Percentiles rank a stretch among this genome's conserved stretches.
phyloP scores from a whole-genome alignment of 2,888 invertebrate species.

The Agrilus biguttatus region DNA sequence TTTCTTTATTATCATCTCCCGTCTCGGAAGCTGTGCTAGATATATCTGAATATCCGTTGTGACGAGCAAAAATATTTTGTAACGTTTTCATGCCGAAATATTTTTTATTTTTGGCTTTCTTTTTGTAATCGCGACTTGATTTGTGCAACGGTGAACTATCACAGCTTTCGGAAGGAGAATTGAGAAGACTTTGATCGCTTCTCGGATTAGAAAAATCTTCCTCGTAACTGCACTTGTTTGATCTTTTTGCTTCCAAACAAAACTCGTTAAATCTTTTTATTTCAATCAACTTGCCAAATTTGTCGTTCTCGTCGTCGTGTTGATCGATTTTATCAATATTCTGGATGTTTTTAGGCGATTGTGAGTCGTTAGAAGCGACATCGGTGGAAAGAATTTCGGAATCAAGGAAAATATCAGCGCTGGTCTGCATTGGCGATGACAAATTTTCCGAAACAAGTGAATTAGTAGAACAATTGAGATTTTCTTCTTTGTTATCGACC shows the following conservation, averaged over 20 bases:
- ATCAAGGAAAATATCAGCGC: constrained; percentile 32
- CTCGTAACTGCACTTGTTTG: constrained; percentile 20
- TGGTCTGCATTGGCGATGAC: constrained; percentile 35
- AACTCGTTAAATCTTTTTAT: constrained; percentile 16
- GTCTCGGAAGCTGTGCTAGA: constrained; percentile 30
- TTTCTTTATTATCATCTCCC: constrained; percentile 17
- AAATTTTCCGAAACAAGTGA: constrained; percentile 32
- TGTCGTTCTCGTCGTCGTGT: constrained; percentile 6
- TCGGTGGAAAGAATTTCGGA: constrained; percentile 31
- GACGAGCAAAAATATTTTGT: constrained; percentile 30
- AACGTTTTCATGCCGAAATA: constrained; percentile 37
- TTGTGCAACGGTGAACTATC: constrained; percentile 43
- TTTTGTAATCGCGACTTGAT: constrained; percentile 29
- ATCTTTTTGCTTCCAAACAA: constrained; percentile 14
- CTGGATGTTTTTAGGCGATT: constrained; percentile 24
- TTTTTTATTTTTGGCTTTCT: constrained; percentile 33
- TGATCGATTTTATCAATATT: constrained; percentile 2
- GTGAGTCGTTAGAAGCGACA: constrained; percentile 30
- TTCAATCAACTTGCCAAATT: constrained; percentile 11
- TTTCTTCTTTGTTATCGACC: constrained; percentile 13
- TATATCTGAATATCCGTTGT: constrained; percentile 31
- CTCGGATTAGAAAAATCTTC: constrained; percentile 29
- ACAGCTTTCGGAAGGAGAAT: constrained; percentile 25
- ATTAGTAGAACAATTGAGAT: constrained; percentile 30
- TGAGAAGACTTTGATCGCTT: constrained; percentile 30